phyloP scores from a whole-genome alignment of 2,113 vertebrate genomes.

The Oreochromis aureus region DNA sequence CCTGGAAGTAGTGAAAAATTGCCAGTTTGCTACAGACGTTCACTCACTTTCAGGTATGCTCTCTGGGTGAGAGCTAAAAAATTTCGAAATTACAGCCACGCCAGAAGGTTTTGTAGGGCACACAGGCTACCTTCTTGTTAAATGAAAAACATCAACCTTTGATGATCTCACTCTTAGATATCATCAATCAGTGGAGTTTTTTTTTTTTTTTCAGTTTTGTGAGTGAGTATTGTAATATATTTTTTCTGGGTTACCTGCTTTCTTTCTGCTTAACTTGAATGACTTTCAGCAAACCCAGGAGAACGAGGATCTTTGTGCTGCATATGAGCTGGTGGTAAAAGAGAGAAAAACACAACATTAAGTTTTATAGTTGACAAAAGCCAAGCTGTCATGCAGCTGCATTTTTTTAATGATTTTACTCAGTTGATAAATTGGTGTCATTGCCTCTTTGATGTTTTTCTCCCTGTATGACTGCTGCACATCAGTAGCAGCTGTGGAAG shows the following conservation, averaged over 20 bases:
- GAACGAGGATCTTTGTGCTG: neutral
- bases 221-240: neutral
- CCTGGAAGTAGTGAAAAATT: neutral
- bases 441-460: neutral
- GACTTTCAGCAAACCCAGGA: neutral
- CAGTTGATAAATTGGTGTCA: neutral
- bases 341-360: neutral
- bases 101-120: neutral
- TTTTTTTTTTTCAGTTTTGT: neutral
- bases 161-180: neutral
- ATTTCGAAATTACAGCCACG: neutral
- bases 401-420: neutral
- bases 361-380: neutral
- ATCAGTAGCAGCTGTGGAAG: neutral
- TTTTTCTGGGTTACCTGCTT: neutral
- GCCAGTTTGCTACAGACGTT: neutral
- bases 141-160: constrained; percentile 29
- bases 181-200: neutral
- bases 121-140: neutral
- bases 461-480: neutral
- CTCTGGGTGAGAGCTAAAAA: neutral
- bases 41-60: neutral
- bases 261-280: neutral
- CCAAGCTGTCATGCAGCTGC: neutral
- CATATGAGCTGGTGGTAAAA: neutral